A percentile compares a stretch with the other conserved stretches of the same genome.
Conservation (phyloP, 2,113 vertebrate species). For the cattle (Bos taurus) region ARS-UCD2.0 NC_037338.1:46027001-46027500, state of each 20-base stretch:
- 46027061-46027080: neutral
- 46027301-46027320: neutral
- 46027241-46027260: neutral
- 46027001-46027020: neutral
- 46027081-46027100: neutral
- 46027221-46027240: neutral
- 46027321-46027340: neutral
- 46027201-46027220: neutral
- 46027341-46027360: neutral
- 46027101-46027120: neutral
- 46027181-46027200: neutral
- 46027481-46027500: neutral
- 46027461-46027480: neutral
- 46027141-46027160: neutral
- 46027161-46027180: neutral
- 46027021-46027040: neutral
- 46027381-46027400: neutral
- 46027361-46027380: neutral
- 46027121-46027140: neutral
- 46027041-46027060: neutral
- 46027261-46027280: neutral
- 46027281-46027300: neutral
- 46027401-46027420: neutral
- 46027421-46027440: neutral
- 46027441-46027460: neutral